Percentiles rank a stretch among this genome's conserved stretches.
Conservation (phyloP, 2,888 invertebrate species). For the Notocelia uddmanniana region DNA sequence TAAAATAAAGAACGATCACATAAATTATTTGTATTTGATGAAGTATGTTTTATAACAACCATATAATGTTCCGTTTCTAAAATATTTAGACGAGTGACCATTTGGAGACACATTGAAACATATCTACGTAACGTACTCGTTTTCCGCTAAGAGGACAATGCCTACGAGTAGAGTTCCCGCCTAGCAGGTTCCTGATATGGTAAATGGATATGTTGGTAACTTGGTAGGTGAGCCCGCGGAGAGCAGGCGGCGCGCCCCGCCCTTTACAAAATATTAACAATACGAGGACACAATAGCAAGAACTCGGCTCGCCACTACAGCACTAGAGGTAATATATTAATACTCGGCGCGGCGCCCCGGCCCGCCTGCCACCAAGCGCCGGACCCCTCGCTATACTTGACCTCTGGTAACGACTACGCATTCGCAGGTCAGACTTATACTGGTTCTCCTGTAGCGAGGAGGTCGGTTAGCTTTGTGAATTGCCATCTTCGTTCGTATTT, state of each 20-base stretch:
- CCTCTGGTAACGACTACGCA: neutral
- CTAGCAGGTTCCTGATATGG: neutral
- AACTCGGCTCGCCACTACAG: constrained; percentile 41
- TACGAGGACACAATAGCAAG: constrained; percentile 42
- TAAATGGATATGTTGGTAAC: neutral
- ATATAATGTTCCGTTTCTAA: too few species aligned
- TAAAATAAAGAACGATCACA: too few species aligned
- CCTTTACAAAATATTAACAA: constrained; percentile 44
- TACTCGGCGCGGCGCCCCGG: constrained; percentile 10
- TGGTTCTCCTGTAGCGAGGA: neutral
- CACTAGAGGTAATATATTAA: constrained; percentile 29
- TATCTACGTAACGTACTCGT: too few species aligned
- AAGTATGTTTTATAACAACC: too few species aligned
- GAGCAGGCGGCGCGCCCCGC: constrained; percentile 35
- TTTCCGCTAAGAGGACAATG: too few species aligned
- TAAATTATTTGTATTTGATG: too few species aligned
- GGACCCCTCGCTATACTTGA: neutral
- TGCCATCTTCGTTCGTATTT: neutral
- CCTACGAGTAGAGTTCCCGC: neutral
- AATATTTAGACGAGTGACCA: too few species aligned
- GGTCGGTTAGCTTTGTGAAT: neutral
- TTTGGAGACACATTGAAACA: neutral
- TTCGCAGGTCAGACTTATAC: neutral
- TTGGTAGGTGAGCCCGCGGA: neutral
- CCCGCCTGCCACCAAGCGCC: too few species aligned